Conservation (phyloP, 2,797 vertebrate genomes). For the Trachurus trachurus region DNA sequence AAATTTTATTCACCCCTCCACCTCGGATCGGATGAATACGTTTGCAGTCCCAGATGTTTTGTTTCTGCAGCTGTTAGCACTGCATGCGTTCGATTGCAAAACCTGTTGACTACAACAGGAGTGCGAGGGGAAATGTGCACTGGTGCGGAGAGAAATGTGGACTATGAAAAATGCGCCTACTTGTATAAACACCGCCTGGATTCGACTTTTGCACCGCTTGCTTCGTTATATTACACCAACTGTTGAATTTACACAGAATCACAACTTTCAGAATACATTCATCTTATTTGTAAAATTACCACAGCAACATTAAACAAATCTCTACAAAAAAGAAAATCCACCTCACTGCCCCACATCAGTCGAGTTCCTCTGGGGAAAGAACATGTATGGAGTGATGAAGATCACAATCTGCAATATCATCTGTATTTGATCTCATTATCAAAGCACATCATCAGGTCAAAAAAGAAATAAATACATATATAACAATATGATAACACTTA, state of each 20-base stretch:
- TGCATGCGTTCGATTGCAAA: slow-evolving; percentile 7
- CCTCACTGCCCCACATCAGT: slow-evolving; percentile 40
- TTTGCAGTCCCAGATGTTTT: slow-evolving; percentile 9
- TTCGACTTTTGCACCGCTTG: slow-evolving; percentile 43
- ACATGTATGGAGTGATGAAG: slow-evolving; percentile 50
- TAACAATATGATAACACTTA: slow-evolving; percentile 82
- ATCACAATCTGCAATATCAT: slow-evolving; percentile 52
- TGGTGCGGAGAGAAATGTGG: slow-evolving; percentile 10
- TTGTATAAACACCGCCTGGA: slow-evolving; percentile 39
- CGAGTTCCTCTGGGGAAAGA: slow-evolving; percentile 31
- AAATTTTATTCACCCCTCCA: slow-evolving; percentile 29
- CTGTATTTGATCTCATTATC: slow-evolving; percentile 54
- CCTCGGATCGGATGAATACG: neutral
- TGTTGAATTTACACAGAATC: slow-evolving; percentile 68
- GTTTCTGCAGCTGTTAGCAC: slow-evolving; percentile 30
- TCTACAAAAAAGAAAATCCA: slow-evolving; percentile 47
- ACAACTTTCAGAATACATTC: slow-evolving; percentile 78
- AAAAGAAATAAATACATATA: slow-evolving; percentile 83
- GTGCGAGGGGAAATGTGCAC: slow-evolving; percentile 18
- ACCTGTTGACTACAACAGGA: neutral
- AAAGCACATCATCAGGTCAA: slow-evolving; percentile 69
- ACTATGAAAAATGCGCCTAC: slow-evolving; percentile 48
- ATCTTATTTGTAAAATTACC: slow-evolving; percentile 70
- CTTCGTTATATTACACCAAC: slow-evolving; percentile 61
- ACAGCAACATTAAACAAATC: slow-evolving; percentile 63